These are phyloP conservation scores for Apocrypta bakeri DNA, from an alignment of 1,140 invertebrate genomes.

Conservation along the genomic window DNA sequence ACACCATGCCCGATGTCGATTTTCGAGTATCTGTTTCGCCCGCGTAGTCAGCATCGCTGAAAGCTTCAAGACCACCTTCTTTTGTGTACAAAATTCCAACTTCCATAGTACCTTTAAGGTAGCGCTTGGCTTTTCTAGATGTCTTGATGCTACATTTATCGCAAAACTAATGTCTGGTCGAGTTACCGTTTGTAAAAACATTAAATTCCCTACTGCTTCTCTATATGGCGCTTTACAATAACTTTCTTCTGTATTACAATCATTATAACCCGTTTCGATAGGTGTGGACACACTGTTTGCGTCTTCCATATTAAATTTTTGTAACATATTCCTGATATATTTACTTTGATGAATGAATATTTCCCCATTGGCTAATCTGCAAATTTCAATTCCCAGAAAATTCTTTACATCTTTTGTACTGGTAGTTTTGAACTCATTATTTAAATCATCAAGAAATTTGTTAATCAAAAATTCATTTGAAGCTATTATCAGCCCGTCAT, in stretches of 20 bases:
- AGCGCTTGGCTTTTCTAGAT: conserved; percentile 24
- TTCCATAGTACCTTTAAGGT: conserved; percentile 33
- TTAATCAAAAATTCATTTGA: no score
- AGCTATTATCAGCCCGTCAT: no score
- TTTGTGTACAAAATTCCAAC: conserved; percentile 49
- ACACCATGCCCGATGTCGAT: conserved; percentile 31
- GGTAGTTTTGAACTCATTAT: no score
- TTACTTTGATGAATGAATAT: conserved; percentile 41
- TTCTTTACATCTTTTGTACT: no score
- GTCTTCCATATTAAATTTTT: no score
- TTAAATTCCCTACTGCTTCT: conserved; percentile 59
- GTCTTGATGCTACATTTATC: conserved; percentile 26
- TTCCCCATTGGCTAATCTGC: not conserved
- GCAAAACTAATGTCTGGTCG: conserved; percentile 62
- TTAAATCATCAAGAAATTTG: no score
- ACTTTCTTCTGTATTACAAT: not conserved
- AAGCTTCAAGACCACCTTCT: conserved; percentile 15
- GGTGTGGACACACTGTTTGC: conserved; percentile 3
- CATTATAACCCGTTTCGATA: not conserved
- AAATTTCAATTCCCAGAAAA: no score
- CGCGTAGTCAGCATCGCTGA: conserved; percentile 42
- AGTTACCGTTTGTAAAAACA: conserved; percentile 57
- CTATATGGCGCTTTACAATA: conserved; percentile 42
- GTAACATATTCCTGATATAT: no score
- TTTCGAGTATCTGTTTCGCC: no score